phyloP scores from a whole-genome alignment of 2,888 invertebrate species.

The Mayetiola destructor region DNA sequence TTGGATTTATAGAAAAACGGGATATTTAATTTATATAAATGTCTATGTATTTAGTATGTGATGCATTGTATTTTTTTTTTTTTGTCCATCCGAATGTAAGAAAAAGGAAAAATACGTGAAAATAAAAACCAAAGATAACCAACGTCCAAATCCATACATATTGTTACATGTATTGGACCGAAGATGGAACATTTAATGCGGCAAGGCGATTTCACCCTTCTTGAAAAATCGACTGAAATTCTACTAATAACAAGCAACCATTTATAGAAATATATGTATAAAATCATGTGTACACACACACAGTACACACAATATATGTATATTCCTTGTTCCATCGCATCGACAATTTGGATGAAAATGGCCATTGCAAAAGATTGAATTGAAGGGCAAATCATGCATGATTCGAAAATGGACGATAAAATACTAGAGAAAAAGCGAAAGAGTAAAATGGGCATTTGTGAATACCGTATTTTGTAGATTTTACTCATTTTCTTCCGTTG shows the following conservation, averaged over 20 bases:
- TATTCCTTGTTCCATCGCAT: background rate
- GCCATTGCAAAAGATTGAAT: background rate
- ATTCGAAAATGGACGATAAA: slow-evolving; percentile 8
- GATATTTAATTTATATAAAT: slow-evolving; percentile 7
- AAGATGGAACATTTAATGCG: too few relatives aligned
- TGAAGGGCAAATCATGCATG: background rate
- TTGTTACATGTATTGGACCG: too few relatives aligned
- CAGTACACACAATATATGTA: background rate
- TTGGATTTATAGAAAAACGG: background rate
- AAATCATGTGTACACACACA: background rate
- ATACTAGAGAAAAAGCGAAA: too few relatives aligned
- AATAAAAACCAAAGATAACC: background rate
- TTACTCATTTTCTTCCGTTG: too few relatives aligned
- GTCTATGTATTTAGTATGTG: background rate
- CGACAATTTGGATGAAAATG: too few relatives aligned
- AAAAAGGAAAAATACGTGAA: background rate
- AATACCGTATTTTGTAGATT: too few relatives aligned
- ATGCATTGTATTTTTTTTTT: background rate
- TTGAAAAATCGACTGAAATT: too few relatives aligned
- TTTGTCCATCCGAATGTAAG: background rate
- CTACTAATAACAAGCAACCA: too few relatives aligned
- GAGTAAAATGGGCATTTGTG: too few relatives aligned
- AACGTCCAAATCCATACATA: too few relatives aligned
- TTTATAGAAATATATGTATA: too few relatives aligned
- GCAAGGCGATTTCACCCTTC: slow-evolving; percentile 6